These are phyloP conservation scores for Thera britannica DNA, from an alignment of 2,888 invertebrate species.

Conservation along the genomic window DNA sequence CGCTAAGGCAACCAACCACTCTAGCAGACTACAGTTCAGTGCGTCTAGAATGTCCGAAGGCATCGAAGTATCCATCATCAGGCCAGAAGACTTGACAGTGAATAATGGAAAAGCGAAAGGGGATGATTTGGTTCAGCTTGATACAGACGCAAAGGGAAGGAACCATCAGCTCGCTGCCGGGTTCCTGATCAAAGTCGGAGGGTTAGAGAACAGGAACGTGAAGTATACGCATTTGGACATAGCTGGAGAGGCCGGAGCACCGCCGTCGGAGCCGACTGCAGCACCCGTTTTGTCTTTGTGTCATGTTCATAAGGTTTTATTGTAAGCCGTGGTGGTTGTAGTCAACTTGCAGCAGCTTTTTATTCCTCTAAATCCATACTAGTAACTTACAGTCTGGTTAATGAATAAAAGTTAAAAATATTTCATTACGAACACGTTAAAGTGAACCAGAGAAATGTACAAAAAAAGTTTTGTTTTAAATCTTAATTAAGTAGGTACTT, in stretches of 20 bases:
- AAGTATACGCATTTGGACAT: constrained; percentile 92
- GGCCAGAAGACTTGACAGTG: constrained; percentile 88
- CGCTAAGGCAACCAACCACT: constrained; percentile 84
- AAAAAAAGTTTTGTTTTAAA: too few species aligned
- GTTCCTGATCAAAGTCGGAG: constrained; percentile 92
- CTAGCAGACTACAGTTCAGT: constrained; percentile 86
- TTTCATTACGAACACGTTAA: too few species aligned
- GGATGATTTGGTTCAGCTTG: constrained; percentile 88
- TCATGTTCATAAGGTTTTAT: constrained; percentile 71
- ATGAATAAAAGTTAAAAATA: too few species aligned
- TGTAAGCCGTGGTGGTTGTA: constrained; percentile 40
- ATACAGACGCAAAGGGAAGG: constrained; percentile 68
- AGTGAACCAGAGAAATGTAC: too few species aligned
- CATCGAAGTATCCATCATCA: constrained; percentile 90
- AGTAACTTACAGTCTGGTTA: too few species aligned
- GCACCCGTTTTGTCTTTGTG: constrained; percentile 88
- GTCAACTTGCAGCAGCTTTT: neutral
- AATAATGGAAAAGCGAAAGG: constrained; percentile 89
- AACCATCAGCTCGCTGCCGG: constrained; percentile 79
- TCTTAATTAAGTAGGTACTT: too few species aligned
- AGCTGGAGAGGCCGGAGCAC: constrained; percentile 88
- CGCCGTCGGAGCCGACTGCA: constrained; percentile 89
- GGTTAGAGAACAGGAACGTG: constrained; percentile 91
- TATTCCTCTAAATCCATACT: too few species aligned
- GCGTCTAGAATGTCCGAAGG: constrained; percentile 89